These are phyloP conservation scores for Idaea dimidiata DNA, from an alignment of 2,888 invertebrate genomes.

Conservation along the genomic window DNA sequence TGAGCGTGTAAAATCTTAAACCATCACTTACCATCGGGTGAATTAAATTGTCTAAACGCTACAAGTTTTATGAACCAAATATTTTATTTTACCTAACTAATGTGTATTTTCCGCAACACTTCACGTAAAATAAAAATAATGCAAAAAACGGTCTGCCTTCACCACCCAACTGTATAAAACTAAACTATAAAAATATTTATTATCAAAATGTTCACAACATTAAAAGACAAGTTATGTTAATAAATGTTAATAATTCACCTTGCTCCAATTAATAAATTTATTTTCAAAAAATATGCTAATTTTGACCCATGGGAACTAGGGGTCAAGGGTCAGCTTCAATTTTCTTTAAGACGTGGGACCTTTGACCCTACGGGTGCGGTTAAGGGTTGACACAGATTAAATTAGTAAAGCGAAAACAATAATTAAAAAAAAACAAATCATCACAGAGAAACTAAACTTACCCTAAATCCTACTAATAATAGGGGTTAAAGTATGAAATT, in stretches of 20 bases:
- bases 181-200: neutral
- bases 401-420: too few relatives aligned
- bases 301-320: constrained; percentile 61
- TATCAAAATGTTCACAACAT: neutral
- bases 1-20: too few relatives aligned
- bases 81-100: neutral
- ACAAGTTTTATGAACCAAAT: too few relatives aligned
- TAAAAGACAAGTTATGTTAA: constrained; percentile 14
- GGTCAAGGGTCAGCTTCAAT: constrained; percentile 61
- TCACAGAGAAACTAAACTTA: too few relatives aligned
- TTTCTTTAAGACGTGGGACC: constrained; percentile 42
- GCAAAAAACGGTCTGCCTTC: neutral
- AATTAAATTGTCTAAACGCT: too few relatives aligned
- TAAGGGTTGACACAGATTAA: constrained; percentile 39
- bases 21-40: too few relatives aligned
- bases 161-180: neutral
- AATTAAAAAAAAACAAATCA: too few relatives aligned
- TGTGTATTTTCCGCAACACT: neutral
- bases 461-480: too few relatives aligned
- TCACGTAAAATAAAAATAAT: neutral
- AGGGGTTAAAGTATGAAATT: too few relatives aligned
- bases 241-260: constrained; percentile 22
- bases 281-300: constrained; percentile 32
- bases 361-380: constrained; percentile 67
- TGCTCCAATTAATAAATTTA: constrained; percentile 27